A percentile compares a stretch with the other conserved stretches of the same genome.
Conservation (phyloP, 2,113 vertebrate genomes). For the Chascanopsetta lugubris region DNA sequence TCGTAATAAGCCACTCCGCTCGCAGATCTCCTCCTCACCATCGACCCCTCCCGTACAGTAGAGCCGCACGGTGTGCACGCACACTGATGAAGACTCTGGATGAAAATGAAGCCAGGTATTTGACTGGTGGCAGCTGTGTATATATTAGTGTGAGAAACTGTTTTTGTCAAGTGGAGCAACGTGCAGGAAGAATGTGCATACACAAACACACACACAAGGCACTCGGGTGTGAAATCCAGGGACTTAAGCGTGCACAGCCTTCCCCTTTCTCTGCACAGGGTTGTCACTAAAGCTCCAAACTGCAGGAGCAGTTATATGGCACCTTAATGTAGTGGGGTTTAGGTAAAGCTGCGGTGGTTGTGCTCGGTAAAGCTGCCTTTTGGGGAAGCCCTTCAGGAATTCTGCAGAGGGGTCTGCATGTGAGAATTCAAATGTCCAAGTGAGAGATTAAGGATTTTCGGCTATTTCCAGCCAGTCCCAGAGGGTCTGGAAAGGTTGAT, state of each 20-base stretch:
- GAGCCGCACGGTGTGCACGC: slow-evolving; percentile 32
- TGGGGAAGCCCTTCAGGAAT: too few species aligned
- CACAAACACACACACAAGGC: not conserved
- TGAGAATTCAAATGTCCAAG: too few species aligned
- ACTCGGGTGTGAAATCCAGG: slow-evolving; percentile 14
- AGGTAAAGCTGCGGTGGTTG: not conserved
- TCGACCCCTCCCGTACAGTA: slow-evolving; percentile 9
- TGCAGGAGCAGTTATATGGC: slow-evolving; percentile 19
- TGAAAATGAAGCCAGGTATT: slow-evolving; percentile 48
- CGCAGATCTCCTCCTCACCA: slow-evolving; percentile 18
- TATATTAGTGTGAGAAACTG: slow-evolving; percentile 37
- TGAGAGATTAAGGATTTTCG: too few species aligned
- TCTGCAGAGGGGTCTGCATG: too few species aligned
- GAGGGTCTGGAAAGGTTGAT: too few species aligned
- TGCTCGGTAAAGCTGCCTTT: too few species aligned
- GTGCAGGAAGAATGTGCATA: not conserved
- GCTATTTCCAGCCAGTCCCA: too few species aligned
- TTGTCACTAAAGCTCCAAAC: slow-evolving; percentile 8
- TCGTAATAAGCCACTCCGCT: slow-evolving; percentile 28
- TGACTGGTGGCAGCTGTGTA: slow-evolving; percentile 42
- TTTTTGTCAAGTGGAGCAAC: slow-evolving; percentile 41
- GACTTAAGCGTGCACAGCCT: slow-evolving; percentile 6
- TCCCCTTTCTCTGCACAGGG: slow-evolving; percentile 10
- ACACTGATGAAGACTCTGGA: slow-evolving; percentile 56
- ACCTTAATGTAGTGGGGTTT: slow-evolving; percentile 1